Conservation (phyloP, 2,888 invertebrate genomes). For the Empis stercorea region DNA sequence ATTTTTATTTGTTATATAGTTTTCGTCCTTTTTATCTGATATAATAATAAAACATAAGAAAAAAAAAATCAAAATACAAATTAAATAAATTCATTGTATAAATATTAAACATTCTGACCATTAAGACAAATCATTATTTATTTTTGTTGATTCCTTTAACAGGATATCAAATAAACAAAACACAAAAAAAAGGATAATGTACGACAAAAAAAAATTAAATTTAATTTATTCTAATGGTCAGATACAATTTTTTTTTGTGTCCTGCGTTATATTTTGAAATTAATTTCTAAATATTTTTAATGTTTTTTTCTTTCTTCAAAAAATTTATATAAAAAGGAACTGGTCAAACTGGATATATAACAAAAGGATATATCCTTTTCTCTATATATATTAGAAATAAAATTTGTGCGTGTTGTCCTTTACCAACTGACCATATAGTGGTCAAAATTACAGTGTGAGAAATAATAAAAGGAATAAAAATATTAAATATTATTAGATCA, state of each 20-base stretch:
- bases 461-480: neutral
- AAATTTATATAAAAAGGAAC: neutral
- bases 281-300: neutral
- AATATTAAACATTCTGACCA: conserved; percentile 16
- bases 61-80: conserved; percentile 23
- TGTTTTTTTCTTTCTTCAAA: neutral
- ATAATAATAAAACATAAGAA: too few relatives aligned
- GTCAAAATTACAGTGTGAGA: neutral
- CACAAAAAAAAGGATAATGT: too few relatives aligned
- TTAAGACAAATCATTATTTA: neutral
- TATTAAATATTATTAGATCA: neutral
- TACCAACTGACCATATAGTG: neutral
- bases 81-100: conserved; percentile 32
- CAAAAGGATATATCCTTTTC: too few relatives aligned
- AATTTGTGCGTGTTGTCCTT: too few relatives aligned
- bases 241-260: neutral
- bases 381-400: too few relatives aligned
- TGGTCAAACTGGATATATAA: neutral
- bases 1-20: too few relatives aligned
- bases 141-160: neutral
- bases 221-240: neutral
- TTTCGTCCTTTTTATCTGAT: too few relatives aligned
- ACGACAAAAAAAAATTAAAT: neutral
- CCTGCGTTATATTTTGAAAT: neutral
- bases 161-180: too few relatives aligned